Evolutionary conservation across 2,888 invertebrate species (phyloP), one percentile per base, ranked within the genome.

Genomic region (Eurytoma californica): DNA sequence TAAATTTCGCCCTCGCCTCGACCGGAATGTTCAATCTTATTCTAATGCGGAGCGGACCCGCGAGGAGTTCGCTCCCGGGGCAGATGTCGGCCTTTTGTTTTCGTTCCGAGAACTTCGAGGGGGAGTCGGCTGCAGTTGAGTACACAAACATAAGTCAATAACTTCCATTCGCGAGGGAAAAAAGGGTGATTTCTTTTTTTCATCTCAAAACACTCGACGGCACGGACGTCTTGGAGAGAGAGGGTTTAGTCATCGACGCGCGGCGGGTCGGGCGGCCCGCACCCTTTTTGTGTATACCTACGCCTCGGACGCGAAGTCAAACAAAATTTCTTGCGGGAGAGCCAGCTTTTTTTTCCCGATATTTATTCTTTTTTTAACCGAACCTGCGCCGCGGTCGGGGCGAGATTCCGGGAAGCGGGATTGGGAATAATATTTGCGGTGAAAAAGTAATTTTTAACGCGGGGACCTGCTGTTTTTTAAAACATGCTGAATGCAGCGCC

Each of bases 141-240:
- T 72, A 82, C 81, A 82, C 81, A 82, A 82, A 79, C 79, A 82
- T 77, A 80, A 82, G 81, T 82, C 79, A 82, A 82, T 82, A 82
- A 66, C 72, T 78, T 55, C 24, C 65, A 53, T 72, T 49, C 13
- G 72, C 4, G 39, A 39, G 39, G n/a, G n/a, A 39, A 30, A 66
- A 78, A 70, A 68, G 79, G 81, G 67, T 77, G 70, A 72, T 72
- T 76, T 49, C 49, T 58, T 78, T 77, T 70, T 58, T 68, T 39
- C 60, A 13, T 76, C 28, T 47, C 55, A 61, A 72, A 76, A 80
- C 76, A 76, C 77, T 80, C 65, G 9, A 3, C n/a, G 18, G 55
- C 67, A 55, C 72, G 65, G 30, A 65, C 58, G 47, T 58, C 18
- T 72, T 70, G 30, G 51, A 14, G 12, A 53, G 9, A 9, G 47